Conservation (phyloP, 1,140 invertebrate genomes). For the Drosophila yakuba region DNA sequence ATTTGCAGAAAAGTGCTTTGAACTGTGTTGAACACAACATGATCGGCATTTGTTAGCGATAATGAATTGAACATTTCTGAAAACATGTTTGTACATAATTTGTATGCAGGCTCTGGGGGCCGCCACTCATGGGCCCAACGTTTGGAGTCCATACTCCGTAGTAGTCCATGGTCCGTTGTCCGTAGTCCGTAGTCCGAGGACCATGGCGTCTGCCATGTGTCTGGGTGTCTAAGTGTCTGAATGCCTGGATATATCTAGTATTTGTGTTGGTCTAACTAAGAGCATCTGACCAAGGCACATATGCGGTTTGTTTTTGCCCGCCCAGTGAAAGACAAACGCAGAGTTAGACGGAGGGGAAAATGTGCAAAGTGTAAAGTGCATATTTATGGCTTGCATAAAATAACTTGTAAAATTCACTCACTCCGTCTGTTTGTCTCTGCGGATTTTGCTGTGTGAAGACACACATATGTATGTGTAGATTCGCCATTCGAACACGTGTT, state of each 20-base stretch:
- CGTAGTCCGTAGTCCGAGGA: neutral
- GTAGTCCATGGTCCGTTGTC: neutral
- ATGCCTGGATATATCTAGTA: slow-evolving; percentile 23
- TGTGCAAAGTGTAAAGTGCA: slow-evolving; percentile 82
- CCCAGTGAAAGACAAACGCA: slow-evolving; percentile 23
- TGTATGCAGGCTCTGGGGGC: slow-evolving; percentile 71
- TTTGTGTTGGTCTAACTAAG: slow-evolving; percentile 77
- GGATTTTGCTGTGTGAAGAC: slow-evolving; percentile 4
- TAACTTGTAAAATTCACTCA: slow-evolving; percentile 80
- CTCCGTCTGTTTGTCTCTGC: slow-evolving; percentile 38
- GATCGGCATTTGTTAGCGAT: slow-evolving; percentile 84
- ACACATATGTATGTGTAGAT: slow-evolving; percentile 56
- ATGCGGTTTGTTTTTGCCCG: slow-evolving; percentile 55
- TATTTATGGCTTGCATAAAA: slow-evolving; percentile 83
- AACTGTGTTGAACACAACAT: slow-evolving; percentile 82
- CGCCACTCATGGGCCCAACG: slow-evolving; percentile 22
- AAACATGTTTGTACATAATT: slow-evolving; percentile 84
- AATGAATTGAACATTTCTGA: slow-evolving; percentile 84
- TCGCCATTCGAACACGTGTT: slow-evolving; percentile 70
- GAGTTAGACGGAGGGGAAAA: slow-evolving; percentile 40
- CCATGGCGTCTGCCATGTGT: slow-evolving; percentile 42
- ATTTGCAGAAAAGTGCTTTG: slow-evolving; percentile 81
- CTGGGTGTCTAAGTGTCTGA: slow-evolving; percentile 30
- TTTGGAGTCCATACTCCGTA: slow-evolving; percentile 11
- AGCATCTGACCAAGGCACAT: slow-evolving; percentile 66